These are phyloP conservation scores for Phyllotreta cruciferae DNA, from an alignment of 2,888 invertebrate genomes.

Conservation along the genomic window DNA sequence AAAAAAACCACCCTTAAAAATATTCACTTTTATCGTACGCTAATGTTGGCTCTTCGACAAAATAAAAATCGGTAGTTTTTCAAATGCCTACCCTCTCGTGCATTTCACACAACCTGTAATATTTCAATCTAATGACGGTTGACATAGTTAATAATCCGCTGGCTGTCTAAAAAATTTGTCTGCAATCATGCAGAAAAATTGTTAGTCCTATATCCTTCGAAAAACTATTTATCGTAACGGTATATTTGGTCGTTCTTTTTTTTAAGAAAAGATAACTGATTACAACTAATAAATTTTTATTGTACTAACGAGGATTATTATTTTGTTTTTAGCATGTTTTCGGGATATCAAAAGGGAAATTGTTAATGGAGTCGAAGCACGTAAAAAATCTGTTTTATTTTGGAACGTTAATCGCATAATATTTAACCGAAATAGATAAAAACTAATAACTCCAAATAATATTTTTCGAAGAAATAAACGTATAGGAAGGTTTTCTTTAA, in stretches of 20 bases:
- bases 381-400: not conserved
- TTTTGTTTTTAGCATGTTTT: not conserved
- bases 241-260: conserved; percentile 8
- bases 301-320: not conserved
- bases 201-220: not conserved
- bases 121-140: conserved; percentile 38
- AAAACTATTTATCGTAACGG: conserved; percentile 3
- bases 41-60: conserved; percentile 12
- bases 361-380: conserved; percentile 2
- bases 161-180: conserved; percentile 12
- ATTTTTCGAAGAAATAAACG: too few relatives aligned
- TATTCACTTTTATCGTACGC: conserved; percentile 9
- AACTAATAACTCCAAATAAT: too few relatives aligned
- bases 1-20: not conserved
- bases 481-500: too few relatives aligned
- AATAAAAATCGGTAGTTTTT: conserved; percentile 33
- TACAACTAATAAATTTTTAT: conserved; percentile 14
- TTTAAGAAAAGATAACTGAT: conserved; percentile 4
- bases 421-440: too few relatives aligned
- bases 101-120: conserved; percentile 34
- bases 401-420: too few relatives aligned
- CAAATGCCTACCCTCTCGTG: conserved; percentile 35
- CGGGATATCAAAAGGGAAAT: not conserved
- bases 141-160: conserved; percentile 36
- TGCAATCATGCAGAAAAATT: conserved; percentile 19